Percentiles rank a stretch among this genome's conserved stretches.
Evolutionary conservation across 2,797 vertebrate species (phyloP).

Genomic region (Pogoniulus pusillus): DNA sequence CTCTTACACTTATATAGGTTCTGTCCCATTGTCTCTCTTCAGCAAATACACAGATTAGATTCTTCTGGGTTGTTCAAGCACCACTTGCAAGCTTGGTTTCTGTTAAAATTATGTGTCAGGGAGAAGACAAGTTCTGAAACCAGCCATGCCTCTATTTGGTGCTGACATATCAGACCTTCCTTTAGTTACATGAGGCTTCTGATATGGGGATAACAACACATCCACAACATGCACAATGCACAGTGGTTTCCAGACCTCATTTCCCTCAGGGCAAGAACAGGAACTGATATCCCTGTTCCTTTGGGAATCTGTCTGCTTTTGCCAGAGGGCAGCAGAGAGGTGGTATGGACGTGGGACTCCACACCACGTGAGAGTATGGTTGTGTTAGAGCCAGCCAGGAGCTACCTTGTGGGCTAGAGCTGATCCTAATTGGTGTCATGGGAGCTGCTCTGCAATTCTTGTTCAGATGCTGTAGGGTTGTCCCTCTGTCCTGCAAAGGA

Average conservation of each 20-base stretch:
- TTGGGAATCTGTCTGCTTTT: background rate
- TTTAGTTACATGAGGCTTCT: background rate
- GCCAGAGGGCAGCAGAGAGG: background rate
- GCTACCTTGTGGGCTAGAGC: background rate
- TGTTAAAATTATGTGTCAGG: background rate
- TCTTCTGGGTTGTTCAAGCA: background rate
- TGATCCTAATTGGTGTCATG: background rate
- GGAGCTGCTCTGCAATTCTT: background rate
- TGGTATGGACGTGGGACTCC: rapidly evolving
- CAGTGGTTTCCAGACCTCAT: background rate
- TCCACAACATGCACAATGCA: background rate
- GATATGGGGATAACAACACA: background rate
- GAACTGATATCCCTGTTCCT: rapidly evolving
- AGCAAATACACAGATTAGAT: background rate
- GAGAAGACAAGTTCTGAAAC: background rate
- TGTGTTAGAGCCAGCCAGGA: background rate
- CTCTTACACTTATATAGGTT: background rate
- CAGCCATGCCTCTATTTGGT: background rate
- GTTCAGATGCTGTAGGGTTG: background rate
- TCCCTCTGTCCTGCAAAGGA: background rate
- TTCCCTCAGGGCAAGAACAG: background rate
- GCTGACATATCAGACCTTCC: background rate
- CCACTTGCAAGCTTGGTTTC: background rate
- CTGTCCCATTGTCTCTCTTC: background rate
- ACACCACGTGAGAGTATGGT: rapidly evolving